Percentiles rank a stretch among this genome's conserved stretches.
phyloP scores from a whole-genome alignment of 2,888 invertebrate species.

The Parascotia fuliginaria region DNA sequence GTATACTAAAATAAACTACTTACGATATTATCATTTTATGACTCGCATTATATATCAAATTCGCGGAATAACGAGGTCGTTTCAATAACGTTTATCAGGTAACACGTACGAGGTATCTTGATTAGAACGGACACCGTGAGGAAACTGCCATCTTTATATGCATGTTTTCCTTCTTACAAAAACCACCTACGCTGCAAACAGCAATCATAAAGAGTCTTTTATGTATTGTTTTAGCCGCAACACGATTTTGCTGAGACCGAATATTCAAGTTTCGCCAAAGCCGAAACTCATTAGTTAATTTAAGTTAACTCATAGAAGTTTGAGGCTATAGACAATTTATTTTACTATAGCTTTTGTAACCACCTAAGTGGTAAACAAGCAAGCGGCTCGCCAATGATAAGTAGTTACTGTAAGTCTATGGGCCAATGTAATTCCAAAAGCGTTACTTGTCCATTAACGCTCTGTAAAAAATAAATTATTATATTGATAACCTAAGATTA shows the following conservation, averaged over 20 bases:
- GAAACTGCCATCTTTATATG: slow-evolving; percentile 45
- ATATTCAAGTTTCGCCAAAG: neutral
- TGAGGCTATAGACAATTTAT: too few relatives aligned
- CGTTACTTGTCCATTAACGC: too few relatives aligned
- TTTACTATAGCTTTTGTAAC: too few relatives aligned
- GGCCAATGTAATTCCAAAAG: too few relatives aligned
- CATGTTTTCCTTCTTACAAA: slow-evolving; percentile 41
- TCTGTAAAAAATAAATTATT: too few relatives aligned
- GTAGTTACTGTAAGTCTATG: too few relatives aligned
- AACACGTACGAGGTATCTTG: slow-evolving; percentile 56
- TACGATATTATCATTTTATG: slow-evolving; percentile 41
- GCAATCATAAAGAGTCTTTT: neutral
- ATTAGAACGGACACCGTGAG: slow-evolving; percentile 54
- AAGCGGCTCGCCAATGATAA: too few relatives aligned
- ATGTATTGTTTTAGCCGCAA: too few relatives aligned
- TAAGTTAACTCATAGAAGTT: too few relatives aligned
- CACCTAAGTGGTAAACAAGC: too few relatives aligned
- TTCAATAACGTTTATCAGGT: slow-evolving; percentile 53
- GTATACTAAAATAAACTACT: slow-evolving; percentile 28
- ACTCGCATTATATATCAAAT: slow-evolving; percentile 61
- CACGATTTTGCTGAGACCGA: too few relatives aligned
- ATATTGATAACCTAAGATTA: too few relatives aligned
- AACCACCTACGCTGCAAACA: slow-evolving; percentile 11
- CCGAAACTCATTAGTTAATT: neutral
- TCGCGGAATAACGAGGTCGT: slow-evolving; percentile 58